Percentiles rank a stretch among this genome's conserved stretches.
phyloP scores from a whole-genome alignment of 2,113 vertebrate genomes.

The Nansenia antarctica region DNA sequence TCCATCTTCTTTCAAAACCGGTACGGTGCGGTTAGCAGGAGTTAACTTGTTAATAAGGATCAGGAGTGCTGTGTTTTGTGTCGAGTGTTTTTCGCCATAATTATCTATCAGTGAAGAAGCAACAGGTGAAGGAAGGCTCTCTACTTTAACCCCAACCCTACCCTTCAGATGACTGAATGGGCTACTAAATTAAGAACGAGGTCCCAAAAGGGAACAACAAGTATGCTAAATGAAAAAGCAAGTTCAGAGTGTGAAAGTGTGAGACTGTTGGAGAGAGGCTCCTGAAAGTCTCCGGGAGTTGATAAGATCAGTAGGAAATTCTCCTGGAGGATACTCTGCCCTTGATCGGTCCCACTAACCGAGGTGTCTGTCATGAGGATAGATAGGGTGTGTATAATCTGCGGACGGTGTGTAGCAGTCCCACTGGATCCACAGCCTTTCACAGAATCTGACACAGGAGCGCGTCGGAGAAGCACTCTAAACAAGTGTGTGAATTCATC shows the following conservation, averaged over 20 bases:
- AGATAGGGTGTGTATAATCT: background rate
- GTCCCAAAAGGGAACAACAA: background rate
- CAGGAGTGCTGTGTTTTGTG: background rate
- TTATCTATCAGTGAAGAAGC: background rate
- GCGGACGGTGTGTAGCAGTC: background rate
- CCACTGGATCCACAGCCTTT: background rate
- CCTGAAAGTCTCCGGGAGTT: background rate
- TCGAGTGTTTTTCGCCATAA: background rate
- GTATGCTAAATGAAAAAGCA: background rate
- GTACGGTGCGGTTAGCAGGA: conserved; percentile 15
- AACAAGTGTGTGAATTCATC: conserved; percentile 5
- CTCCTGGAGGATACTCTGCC: background rate
- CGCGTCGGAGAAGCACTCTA: background rate
- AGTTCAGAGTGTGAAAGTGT: background rate
- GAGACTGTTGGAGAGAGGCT: background rate
- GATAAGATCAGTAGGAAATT: background rate
- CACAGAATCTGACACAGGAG: background rate
- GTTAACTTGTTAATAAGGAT: conserved; percentile 12
- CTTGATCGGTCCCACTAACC: background rate
- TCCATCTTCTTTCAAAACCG: conserved; percentile 46
- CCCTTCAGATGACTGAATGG: background rate
- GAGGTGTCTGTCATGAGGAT: background rate
- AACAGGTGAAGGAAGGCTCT: background rate
- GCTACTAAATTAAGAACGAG: background rate
- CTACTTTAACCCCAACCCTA: background rate